These are phyloP conservation scores for Myotis yumanensis DNA, from an alignment of 2,113 vertebrate species.

Conservation along the genomic window DNA sequence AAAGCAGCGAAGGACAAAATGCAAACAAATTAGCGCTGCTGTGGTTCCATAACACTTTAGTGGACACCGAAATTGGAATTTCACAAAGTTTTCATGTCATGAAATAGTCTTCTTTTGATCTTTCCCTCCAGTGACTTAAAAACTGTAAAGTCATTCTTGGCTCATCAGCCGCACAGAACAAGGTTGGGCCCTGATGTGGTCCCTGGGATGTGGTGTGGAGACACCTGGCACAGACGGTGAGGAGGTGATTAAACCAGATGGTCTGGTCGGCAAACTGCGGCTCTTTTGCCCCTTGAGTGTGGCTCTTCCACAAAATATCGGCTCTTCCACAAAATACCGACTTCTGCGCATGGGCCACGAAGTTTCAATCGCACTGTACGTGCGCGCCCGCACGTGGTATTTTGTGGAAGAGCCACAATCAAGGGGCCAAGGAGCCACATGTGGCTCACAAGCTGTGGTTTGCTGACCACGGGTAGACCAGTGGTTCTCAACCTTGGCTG, in stretches of 20 bases:
- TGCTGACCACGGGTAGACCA: no score
- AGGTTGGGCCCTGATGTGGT: background rate
- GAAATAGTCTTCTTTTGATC: background rate
- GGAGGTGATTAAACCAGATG: background rate
- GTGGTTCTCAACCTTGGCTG: no score
- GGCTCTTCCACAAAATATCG: no score
- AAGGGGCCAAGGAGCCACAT: no score
- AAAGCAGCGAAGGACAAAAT: background rate
- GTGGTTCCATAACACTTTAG: background rate
- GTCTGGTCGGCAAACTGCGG: no score
- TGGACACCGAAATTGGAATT: background rate
- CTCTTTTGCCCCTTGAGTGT: no score
- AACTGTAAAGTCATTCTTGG: background rate
- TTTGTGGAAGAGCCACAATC: no score
- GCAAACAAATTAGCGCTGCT: accelerated
- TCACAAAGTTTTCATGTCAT: background rate
- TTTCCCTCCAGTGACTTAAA: background rate
- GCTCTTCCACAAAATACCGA: no score
- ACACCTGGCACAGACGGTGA: background rate
- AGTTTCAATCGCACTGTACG: no score
- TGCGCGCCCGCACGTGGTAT: no score
- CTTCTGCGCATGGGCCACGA: no score
- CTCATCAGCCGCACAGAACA: accelerated
- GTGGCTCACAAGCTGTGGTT: no score
- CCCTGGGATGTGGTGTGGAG: background rate